Evolutionary conservation across 2,888 invertebrate genomes (phyloP).

Genomic region (Drosophila hamatofila): DNA sequence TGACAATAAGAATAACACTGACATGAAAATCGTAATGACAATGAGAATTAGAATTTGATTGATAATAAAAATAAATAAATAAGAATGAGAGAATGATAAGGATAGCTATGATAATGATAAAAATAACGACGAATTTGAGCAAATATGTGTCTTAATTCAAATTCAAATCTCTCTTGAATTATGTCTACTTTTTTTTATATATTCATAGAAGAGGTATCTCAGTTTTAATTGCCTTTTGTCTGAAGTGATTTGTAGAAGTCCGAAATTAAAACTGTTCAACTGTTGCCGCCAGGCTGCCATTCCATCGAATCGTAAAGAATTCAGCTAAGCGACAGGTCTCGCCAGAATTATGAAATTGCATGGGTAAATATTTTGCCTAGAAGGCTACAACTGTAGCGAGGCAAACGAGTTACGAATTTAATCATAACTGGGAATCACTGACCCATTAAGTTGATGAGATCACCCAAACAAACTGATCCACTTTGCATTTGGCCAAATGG

Average conservation of each 20-base stretch:
- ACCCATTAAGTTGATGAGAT: conserved; percentile 46
- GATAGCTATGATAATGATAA: background rate
- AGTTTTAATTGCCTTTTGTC: background rate
- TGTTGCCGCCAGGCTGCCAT: too few species aligned
- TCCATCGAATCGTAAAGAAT: background rate
- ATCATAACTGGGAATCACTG: conserved; percentile 42
- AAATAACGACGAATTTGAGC: too few species aligned
- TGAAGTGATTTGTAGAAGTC: background rate
- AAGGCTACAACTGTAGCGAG: conserved; percentile 3
- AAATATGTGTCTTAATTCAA: background rate
- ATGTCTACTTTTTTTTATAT: background rate
- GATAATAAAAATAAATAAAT: background rate
- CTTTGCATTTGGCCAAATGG: conserved; percentile 22
- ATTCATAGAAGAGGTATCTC: background rate
- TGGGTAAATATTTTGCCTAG: conserved; percentile 9
- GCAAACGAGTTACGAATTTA: conserved; percentile 11
- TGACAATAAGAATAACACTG: background rate
- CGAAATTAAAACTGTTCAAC: background rate
- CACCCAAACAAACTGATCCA: conserved; percentile 38
- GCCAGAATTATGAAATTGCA: conserved; percentile 8
- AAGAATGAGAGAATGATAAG: background rate
- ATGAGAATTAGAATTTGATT: background rate
- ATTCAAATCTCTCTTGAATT: background rate
- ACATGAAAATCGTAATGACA: background rate
- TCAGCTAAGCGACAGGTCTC: background rate